Percentiles rank a stretch among this genome's conserved stretches.
Conservation (phyloP, 2,113 vertebrate species). For the Proterorhinus semilunaris region DNA sequence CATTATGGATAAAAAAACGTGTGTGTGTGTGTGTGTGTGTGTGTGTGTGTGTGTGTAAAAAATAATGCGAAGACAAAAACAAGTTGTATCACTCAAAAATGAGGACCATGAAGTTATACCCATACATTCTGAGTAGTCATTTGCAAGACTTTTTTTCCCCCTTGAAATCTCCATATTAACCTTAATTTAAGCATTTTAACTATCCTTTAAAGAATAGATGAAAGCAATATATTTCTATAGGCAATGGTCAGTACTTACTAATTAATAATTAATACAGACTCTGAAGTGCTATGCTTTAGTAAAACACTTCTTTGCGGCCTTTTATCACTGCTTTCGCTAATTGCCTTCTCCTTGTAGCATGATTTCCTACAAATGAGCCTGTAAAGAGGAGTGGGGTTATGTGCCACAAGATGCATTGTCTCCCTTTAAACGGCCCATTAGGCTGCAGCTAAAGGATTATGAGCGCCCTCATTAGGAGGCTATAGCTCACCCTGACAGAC, state of each 20-base stretch:
- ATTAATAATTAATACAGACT: slow-evolving; percentile 57
- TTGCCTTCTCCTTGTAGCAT: slow-evolving; percentile 70
- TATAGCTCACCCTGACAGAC: slow-evolving; percentile 74
- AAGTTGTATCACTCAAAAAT: slow-evolving; percentile 5
- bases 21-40: no score
- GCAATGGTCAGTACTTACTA: not conserved
- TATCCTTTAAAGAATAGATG: no score
- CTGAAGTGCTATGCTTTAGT: slow-evolving; percentile 49
- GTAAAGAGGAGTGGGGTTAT: slow-evolving; percentile 64
- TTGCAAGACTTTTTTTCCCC: no score
- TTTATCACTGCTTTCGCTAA: slow-evolving; percentile 71
- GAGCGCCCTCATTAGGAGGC: slow-evolving; percentile 75
- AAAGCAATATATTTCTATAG: no score
- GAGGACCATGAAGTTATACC: no score
- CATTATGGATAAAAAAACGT: no score
- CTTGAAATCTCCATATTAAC: no score
- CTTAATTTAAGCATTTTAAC: not conserved
- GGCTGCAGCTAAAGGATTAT: slow-evolving; percentile 76
- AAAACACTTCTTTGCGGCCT: slow-evolving; percentile 20
- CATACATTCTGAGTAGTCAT: no score
- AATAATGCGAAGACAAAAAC: slow-evolving; percentile 25
- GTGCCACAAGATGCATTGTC: slow-evolving; percentile 77
- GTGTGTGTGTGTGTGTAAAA: no score
- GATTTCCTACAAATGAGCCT: slow-evolving; percentile 75
- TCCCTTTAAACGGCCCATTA: slow-evolving; percentile 80